A percentile compares a stretch with the other conserved stretches of the same genome.
Conservation (phyloP, 2,888 invertebrate species). For the Amiota mariae region DNA sequence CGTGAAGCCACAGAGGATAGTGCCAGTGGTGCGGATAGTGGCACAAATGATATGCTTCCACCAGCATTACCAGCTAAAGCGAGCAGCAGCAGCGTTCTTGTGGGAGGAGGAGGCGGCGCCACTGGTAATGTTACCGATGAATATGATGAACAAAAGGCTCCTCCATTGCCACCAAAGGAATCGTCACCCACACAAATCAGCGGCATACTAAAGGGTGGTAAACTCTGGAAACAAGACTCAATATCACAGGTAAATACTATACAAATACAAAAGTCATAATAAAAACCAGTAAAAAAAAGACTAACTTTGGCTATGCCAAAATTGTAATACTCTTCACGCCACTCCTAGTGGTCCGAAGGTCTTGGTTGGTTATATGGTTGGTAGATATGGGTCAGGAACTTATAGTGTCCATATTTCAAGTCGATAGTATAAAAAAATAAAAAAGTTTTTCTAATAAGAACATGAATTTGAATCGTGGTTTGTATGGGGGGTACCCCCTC, state of each 20-base stretch:
- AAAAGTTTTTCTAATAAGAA: no score
- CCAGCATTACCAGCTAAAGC: constrained; percentile 40
- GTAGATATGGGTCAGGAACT: no score
- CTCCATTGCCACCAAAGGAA: constrained; percentile 73
- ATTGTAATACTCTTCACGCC: no score
- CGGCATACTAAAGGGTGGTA: constrained; percentile 85
- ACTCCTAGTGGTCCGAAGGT: no score
- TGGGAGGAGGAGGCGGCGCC: constrained; percentile 40
- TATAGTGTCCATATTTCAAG: no score
- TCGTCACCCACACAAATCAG: constrained; percentile 78
- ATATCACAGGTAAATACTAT: constrained; percentile 76
- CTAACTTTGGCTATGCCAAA: no score
- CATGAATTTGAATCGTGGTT: no score
- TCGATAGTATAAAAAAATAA: no score
- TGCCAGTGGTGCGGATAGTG: constrained; percentile 36
- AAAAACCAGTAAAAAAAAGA: neutral
- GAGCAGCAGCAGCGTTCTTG: constrained; percentile 42
- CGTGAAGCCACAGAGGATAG: constrained; percentile 71
- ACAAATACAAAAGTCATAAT: neutral
- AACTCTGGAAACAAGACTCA: constrained; percentile 81
- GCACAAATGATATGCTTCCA: constrained; percentile 35
- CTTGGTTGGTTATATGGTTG: no score
- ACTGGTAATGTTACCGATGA: constrained; percentile 39
- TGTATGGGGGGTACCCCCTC: no score
- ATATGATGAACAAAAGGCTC: constrained; percentile 63